Percentiles rank a stretch among this genome's conserved stretches.
These are phyloP conservation scores for Varanus komodoensis DNA, from an alignment of 2,113 vertebrate genomes.

Conservation along the genomic window DNA sequence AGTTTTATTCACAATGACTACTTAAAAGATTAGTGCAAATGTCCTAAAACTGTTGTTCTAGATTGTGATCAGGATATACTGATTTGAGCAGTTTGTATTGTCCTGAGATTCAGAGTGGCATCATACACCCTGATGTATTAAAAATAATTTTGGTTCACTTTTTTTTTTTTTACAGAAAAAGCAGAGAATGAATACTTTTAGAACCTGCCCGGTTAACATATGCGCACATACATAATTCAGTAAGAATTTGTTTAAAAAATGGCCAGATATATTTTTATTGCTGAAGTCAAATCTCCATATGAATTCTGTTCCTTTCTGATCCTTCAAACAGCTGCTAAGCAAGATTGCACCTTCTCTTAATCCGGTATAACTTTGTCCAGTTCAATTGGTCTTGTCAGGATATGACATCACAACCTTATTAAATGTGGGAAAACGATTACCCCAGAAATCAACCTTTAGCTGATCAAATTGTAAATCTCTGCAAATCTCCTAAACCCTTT, in stretches of 20 bases:
- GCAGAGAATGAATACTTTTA: too few species aligned
- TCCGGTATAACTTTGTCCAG: not conserved
- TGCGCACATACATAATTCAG: not conserved
- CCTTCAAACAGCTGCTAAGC: not conserved
- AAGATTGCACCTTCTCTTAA: not conserved
- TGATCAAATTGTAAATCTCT: not conserved
- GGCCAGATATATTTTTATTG: not conserved
- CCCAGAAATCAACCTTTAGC: not conserved
- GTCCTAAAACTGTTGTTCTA: accelerated
- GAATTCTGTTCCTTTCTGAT: not conserved
- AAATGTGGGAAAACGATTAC: not conserved
- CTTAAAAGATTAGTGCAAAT: too few species aligned
- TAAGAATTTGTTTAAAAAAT: not conserved
- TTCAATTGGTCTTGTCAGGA: not conserved
- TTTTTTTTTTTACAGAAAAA: not conserved
- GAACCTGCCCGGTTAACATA: not conserved
- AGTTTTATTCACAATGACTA: too few species aligned
- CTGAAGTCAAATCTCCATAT: not conserved
- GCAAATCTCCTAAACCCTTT: not conserved
- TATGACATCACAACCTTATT: not conserved
- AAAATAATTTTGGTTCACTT: not conserved
- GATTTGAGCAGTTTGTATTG: not conserved
- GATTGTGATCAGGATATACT: too few species aligned
- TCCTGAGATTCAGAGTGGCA: not conserved
- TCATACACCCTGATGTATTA: not conserved